A percentile compares a stretch with the other conserved stretches of the same genome.
phyloP scores from a whole-genome alignment of 2,113 vertebrate genomes.

The Zosterops japonicus region DNA sequence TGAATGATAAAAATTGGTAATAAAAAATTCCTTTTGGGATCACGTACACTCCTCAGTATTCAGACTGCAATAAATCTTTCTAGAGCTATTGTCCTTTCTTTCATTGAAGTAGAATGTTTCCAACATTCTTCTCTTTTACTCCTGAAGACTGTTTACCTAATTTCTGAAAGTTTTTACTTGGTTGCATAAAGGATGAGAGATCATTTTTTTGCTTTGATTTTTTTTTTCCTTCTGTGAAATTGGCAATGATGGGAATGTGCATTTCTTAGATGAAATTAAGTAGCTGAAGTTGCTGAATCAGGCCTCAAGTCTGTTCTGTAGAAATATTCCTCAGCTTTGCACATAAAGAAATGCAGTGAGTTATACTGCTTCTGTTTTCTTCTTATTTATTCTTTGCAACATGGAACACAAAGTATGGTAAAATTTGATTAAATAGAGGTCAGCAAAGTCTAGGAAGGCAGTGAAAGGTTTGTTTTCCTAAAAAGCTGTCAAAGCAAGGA shows the following conservation, averaged over 20 bases:
- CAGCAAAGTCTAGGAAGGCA: neutral
- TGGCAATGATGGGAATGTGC: fast-evolving
- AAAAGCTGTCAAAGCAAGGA: neutral
- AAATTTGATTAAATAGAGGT: neutral
- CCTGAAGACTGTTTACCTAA: neutral
- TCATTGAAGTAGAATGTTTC: neutral
- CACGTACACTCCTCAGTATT: neutral
- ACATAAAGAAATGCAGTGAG: neutral
- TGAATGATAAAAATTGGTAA: neutral
- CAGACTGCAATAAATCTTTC: slow-evolving; percentile 1
- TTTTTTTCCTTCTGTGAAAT: neutral
- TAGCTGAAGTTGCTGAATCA: neutral
- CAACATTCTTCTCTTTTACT: neutral
- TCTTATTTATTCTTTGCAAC: neutral
- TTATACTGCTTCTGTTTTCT: neutral
- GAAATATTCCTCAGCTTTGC: neutral
- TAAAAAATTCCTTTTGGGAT: neutral
- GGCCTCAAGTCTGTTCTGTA: neutral
- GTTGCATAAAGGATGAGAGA: neutral
- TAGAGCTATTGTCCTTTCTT: neutral
- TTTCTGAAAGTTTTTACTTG: neutral
- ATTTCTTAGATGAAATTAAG: neutral
- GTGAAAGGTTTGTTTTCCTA: neutral
- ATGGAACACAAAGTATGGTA: neutral
- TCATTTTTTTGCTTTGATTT: neutral